Percentiles rank a stretch among this genome's conserved stretches.
Conservation (phyloP, 1,140 invertebrate genomes). For the Melitaea cinxia region DNA sequence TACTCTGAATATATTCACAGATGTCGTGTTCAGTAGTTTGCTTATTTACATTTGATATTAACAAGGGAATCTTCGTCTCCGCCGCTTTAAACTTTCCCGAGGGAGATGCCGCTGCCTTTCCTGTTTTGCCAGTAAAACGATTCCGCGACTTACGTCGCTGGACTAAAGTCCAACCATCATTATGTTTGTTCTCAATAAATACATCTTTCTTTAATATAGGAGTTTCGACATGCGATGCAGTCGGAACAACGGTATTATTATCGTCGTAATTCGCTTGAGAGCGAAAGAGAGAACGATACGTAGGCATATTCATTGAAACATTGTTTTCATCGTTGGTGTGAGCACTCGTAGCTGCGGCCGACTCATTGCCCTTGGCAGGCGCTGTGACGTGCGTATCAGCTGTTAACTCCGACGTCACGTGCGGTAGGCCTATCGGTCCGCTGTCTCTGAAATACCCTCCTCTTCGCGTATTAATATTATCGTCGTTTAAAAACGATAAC, state of each 20-base stretch:
- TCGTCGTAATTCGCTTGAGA: too few species aligned
- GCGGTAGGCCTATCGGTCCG: not conserved
- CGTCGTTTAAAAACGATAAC: not conserved
- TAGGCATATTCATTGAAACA: not conserved
- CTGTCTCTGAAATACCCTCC: too few species aligned
- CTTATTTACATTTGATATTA: constrained; percentile 11
- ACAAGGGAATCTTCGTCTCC: too few species aligned
- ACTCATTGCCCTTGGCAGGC: not conserved
- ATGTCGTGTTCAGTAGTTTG: constrained; percentile 11
- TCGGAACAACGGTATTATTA: constrained; percentile 1
- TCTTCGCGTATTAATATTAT: constrained; percentile 7
- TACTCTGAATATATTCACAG: constrained; percentile 7
- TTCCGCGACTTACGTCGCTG: constrained; percentile 5
- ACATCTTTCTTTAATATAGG: not conserved
- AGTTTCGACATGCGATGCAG: not conserved
- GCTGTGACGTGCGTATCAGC: not conserved
- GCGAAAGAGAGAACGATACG: not conserved
- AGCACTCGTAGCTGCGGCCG: not conserved
- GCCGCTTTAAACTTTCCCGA: constrained; percentile 1
- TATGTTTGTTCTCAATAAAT: not conserved
- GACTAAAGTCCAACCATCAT: constrained; percentile 4
- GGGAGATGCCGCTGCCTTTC: not conserved
- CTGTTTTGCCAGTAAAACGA: constrained; percentile 4
- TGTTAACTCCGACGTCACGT: not conserved
- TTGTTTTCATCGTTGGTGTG: not conserved